Percentiles rank a stretch among this genome's conserved stretches.
Evolutionary conservation across 2,888 invertebrate genomes (phyloP).

Genomic region (Hypolimnas misippus): DNA sequence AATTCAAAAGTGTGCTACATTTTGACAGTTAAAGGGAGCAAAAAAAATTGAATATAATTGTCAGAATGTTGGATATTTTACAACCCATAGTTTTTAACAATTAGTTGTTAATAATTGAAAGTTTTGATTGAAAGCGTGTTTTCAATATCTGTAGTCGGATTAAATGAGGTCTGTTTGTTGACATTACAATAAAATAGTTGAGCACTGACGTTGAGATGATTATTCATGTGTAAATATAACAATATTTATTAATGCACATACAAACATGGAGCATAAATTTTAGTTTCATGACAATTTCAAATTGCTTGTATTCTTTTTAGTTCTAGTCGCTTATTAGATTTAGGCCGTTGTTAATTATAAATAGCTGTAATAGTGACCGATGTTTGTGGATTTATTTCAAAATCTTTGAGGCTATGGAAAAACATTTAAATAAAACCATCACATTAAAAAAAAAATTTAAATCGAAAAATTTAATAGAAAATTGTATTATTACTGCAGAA

Average conservation of each 20-base stretch:
- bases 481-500: neutral
- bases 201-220: neutral
- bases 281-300: slow-evolving; percentile 72
- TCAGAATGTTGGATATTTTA: too few species aligned
- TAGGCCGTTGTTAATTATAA: slow-evolving; percentile 52
- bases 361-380: slow-evolving; percentile 25
- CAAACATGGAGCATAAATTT: slow-evolving; percentile 41
- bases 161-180: slow-evolving; percentile 4
- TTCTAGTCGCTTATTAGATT: slow-evolving; percentile 77
- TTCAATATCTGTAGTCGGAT: slow-evolving; percentile 6
- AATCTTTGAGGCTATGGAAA: slow-evolving; percentile 36
- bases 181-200: neutral
- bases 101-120: too few species aligned
- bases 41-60: too few species aligned
- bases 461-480: neutral
- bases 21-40: too few species aligned
- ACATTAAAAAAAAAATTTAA: neutral
- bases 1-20: too few species aligned
- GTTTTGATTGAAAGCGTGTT: neutral
- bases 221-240: slow-evolving; percentile 25
- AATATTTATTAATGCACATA: slow-evolving; percentile 28
- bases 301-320: slow-evolving; percentile 72
- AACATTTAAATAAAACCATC: slow-evolving; percentile 9
- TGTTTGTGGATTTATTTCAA: slow-evolving; percentile 33
- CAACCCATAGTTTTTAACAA: too few species aligned